Evolutionary conservation across 2,888 invertebrate genomes (phyloP).

Genomic region (Adineta ricciae): DNA sequence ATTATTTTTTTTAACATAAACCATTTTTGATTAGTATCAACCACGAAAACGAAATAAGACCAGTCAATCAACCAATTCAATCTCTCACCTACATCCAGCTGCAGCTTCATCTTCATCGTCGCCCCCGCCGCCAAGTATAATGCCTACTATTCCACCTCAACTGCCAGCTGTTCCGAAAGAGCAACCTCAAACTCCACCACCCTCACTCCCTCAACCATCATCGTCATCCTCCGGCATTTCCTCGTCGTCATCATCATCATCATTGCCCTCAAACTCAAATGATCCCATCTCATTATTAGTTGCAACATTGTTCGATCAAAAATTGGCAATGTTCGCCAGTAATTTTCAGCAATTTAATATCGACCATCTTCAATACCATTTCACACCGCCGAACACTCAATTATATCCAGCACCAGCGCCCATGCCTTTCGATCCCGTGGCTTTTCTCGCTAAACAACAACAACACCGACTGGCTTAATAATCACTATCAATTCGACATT

Average conservation of each 20-base stretch:
- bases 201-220: not conserved
- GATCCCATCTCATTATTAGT: not conserved
- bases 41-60: not conserved
- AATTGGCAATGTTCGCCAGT: not conserved
- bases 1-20: too few relatives aligned
- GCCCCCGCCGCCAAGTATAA: constrained; percentile 3
- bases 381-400: not conserved
- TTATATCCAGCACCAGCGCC: not conserved
- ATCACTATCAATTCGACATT: not conserved
- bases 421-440: not conserved
- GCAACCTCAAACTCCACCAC: constrained; percentile 19
- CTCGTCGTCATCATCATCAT: not conserved
- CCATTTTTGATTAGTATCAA: not conserved
- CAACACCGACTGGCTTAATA: not conserved
- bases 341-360: constrained; percentile 3
- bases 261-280: not conserved
- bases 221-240: too few relatives aligned
- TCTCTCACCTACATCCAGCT: not conserved
- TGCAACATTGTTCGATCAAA: not conserved
- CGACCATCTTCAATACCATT: not conserved
- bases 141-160: not conserved
- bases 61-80: not conserved
- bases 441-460: constrained; percentile 5
- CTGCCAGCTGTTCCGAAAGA: not conserved
- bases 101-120: constrained; percentile 25